Conservation (phyloP, 1,140 invertebrate species). For the Brachionus angularis region DNA sequence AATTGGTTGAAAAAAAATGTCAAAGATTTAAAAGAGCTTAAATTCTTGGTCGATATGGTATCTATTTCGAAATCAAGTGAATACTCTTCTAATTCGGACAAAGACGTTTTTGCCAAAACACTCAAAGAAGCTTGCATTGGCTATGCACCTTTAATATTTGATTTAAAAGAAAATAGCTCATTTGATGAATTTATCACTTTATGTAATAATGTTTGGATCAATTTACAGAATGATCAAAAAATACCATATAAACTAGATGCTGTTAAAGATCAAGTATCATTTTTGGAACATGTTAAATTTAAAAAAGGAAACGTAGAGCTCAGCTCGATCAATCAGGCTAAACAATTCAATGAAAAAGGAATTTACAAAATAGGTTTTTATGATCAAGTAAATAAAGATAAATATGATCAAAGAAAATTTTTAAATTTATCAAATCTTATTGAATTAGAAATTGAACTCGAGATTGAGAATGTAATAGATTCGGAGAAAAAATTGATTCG, state of each 20-base stretch:
- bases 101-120: slow-evolving; percentile 45
- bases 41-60: slow-evolving; percentile 54
- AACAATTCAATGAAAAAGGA: slow-evolving; percentile 50
- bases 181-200: slow-evolving; percentile 48
- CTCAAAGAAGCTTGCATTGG: slow-evolving; percentile 51
- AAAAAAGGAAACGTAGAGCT: slow-evolving; percentile 53
- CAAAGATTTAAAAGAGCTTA: slow-evolving; percentile 50
- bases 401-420: slow-evolving; percentile 14
- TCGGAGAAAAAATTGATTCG: too few species aligned
- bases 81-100: slow-evolving; percentile 47
- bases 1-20: slow-evolving; percentile 49
- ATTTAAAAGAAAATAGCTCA: slow-evolving; percentile 45
- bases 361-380: slow-evolving; percentile 48
- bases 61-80: slow-evolving; percentile 51
- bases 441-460: too few species aligned
- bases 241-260: slow-evolving; percentile 50
- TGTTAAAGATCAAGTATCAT: slow-evolving; percentile 46
- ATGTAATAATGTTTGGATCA: slow-evolving; percentile 50
- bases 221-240: slow-evolving; percentile 47
- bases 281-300: slow-evolving; percentile 50
- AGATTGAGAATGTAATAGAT: too few species aligned
- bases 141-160: slow-evolving; percentile 54
- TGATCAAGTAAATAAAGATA: not conserved
- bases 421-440: too few species aligned
- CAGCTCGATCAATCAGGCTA: slow-evolving; percentile 50